Evolutionary conservation across 2,797 vertebrate species (phyloP).

Genomic region (Melanogrammus aeglefinus): DNA sequence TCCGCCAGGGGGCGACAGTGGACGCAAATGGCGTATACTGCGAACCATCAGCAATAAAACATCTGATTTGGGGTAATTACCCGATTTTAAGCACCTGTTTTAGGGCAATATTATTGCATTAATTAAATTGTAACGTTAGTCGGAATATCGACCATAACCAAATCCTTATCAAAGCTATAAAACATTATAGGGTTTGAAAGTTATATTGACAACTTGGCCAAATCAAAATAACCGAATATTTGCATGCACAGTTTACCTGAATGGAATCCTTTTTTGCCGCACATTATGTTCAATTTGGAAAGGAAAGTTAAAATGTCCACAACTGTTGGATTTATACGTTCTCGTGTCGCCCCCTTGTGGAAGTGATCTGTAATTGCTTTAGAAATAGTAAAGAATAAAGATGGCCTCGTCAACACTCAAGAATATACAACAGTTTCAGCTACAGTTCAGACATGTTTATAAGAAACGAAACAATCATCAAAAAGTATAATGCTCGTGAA

Average conservation of each 20-base stretch:
- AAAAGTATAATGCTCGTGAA: neutral
- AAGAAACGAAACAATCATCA: neutral
- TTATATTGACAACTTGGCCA: neutral
- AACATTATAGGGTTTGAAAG: neutral
- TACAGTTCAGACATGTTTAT: no score
- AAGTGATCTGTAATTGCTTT: neutral
- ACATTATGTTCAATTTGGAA: neutral
- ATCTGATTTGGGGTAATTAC: neutral
- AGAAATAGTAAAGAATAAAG: neutral
- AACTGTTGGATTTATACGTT: neutral
- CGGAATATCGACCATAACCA: neutral
- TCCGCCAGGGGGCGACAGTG: slow-evolving; percentile 3
- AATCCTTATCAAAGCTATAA: neutral
- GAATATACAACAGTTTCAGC: no score
- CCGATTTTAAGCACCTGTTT: neutral
- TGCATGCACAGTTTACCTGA: neutral
- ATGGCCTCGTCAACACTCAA: neutral
- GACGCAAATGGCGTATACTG: neutral
- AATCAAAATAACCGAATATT: neutral
- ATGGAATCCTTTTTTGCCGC: neutral
- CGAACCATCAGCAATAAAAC: neutral
- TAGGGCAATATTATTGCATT: neutral
- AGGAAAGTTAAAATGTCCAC: neutral
- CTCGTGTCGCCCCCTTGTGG: neutral
- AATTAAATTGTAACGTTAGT: neutral